Base-by-base conservation (phyloP, 2,797 vertebrate genomes). In the Caiman crocodilus region DNA sequence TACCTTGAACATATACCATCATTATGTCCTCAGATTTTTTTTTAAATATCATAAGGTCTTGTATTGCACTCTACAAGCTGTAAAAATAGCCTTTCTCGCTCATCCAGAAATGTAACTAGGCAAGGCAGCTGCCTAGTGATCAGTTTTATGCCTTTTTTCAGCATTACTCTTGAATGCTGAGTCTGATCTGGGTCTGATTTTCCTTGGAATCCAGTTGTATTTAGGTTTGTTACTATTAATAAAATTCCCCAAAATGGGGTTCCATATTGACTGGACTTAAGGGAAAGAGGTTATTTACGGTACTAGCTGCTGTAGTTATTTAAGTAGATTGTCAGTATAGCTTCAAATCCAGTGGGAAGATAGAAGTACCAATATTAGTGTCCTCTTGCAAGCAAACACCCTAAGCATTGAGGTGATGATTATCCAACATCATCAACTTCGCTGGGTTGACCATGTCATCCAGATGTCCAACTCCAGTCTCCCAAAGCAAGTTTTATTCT, bases 21-120 rank as follows among this genome's bases (percentile, higher is more conserved):
- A 8, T 30, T 65, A 74, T 0, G 0, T 7, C 13, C 80, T 77
- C 74, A 3, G 3, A 2, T 63, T 79, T 30, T 87, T 87, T 87
- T 90, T 88, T 14, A 3, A 73, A 7, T 69, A 76, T 55, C 5
- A 28, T 76, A 17, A 82, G 2, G 28, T 14, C 67, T 88, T 65
- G 1, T 79, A 28, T 63, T 1, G 0, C 5, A 30, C 90, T 87
- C 57, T 84, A 3, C 4, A 56, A 25, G 4, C 3, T 42, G 61
- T 32, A 76, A 84, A 84, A 87, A 74, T 28, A 93, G 76, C 11
- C 3, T 69, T 15, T 74, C 56, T 58, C 61, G 2, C 18, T 84
- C n/a, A 26, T 58, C 84, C 79, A 3, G 23, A 28, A 59, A 76
- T 5, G 64, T 12, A 76, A 9, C 20, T 61, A 9, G 83, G 58